Evolutionary conservation across 37 sponge, comb jelly and placozoan species (phyloP).

Genomic region (Haliclona indistincta): DNA sequence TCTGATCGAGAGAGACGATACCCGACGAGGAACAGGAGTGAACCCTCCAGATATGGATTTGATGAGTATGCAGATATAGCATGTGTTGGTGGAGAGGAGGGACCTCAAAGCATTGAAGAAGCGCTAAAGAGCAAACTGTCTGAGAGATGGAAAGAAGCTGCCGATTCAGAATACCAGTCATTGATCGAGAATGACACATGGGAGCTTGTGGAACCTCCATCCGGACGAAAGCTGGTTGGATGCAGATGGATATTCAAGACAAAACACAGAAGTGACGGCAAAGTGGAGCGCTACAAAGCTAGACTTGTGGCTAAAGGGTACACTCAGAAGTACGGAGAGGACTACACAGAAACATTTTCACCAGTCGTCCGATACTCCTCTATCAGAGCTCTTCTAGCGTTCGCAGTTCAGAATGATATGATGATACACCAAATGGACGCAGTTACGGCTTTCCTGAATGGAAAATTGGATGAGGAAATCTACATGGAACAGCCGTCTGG

Average conservation of each 20-base stretch:
- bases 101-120: constrained; percentile 32
- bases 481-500: constrained; percentile 60
- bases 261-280: constrained; percentile 28
- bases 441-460: constrained; percentile 61
- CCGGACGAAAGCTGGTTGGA: constrained; percentile 33
- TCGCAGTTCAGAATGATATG: constrained; percentile 52
- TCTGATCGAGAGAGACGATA: too few relatives aligned
- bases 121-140: constrained; percentile 27
- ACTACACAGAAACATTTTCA: constrained; percentile 59
- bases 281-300: constrained; percentile 34
- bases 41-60: neutral
- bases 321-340: constrained; percentile 42
- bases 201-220: constrained; percentile 33
- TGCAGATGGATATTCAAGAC: constrained; percentile 55
- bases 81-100: too few relatives aligned
- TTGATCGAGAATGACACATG: constrained; percentile 48
- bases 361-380: constrained; percentile 41
- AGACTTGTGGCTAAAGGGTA: constrained; percentile 45
- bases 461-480: constrained; percentile 38
- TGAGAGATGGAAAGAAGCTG: constrained; percentile 50
- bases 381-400: constrained; percentile 41
- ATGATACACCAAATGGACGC: constrained; percentile 58
- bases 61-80: constrained; percentile 6
- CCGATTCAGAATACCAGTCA: constrained; percentile 51
- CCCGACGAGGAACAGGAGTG: neutral